These are phyloP conservation scores for Drosophila triauraria DNA, from an alignment of 1,140 invertebrate genomes.

Conservation along the genomic window DNA sequence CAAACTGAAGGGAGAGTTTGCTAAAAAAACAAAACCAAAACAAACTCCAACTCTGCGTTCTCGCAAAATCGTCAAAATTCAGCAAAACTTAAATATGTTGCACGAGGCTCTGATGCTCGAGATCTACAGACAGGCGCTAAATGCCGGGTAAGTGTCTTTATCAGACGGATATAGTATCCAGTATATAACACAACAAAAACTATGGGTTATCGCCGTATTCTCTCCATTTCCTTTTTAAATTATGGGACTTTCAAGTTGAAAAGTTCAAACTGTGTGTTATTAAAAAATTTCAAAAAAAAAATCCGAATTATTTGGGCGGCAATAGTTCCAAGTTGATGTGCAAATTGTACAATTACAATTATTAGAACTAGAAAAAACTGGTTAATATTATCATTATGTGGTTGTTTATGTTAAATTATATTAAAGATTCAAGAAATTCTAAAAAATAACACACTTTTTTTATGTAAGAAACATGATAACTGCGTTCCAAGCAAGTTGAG, in stretches of 20 bases:
- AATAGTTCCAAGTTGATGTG: background rate
- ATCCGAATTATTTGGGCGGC: background rate
- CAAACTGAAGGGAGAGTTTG: conserved; percentile 19
- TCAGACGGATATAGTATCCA: background rate
- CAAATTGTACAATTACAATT: background rate
- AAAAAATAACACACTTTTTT: too few relatives aligned
- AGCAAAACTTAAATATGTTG: conserved; percentile 84
- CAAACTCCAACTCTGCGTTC: conserved; percentile 9
- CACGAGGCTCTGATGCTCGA: conserved; percentile 85
- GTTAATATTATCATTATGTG: background rate
- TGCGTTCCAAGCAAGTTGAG: too few relatives aligned
- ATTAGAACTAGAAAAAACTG: too few relatives aligned
- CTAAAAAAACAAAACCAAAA: conserved; percentile 10
- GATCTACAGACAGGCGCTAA: conserved; percentile 85
- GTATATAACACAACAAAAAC: background rate
- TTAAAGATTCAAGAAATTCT: too few relatives aligned
- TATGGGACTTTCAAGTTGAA: too few relatives aligned
- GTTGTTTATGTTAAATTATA: background rate
- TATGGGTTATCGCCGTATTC: too few relatives aligned
- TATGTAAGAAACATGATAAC: too few relatives aligned
- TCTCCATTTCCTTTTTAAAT: too few relatives aligned
- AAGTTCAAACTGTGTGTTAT: background rate
- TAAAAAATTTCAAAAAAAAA: background rate
- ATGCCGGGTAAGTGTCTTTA: conserved; percentile 79
- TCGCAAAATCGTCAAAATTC: conserved; percentile 72